Evolutionary conservation across 2,797 vertebrate genomes (phyloP).

Genomic region (Propithecus deckenii): DNA sequence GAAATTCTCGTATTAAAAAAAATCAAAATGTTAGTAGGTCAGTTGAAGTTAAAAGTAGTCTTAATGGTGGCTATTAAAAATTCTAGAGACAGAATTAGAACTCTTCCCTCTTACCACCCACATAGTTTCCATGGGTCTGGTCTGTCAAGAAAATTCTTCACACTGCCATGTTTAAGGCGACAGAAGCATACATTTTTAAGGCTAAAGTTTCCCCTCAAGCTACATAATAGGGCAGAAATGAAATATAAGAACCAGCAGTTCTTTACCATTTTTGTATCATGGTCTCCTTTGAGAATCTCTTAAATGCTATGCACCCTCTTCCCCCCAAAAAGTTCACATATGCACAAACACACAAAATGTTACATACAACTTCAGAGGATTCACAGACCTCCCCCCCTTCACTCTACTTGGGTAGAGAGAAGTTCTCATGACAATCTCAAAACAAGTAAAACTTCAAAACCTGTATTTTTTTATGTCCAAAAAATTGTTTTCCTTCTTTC

Average conservation of each 20-base stretch:
- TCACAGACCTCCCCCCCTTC: neutral
- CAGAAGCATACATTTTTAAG: constrained; percentile 52
- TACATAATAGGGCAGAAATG: neutral
- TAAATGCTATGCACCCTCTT: neutral
- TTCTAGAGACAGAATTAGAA: constrained; percentile 57
- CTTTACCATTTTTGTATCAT: neutral
- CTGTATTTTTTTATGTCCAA: neutral
- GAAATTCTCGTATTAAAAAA: constrained; percentile 46
- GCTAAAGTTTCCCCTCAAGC: constrained; percentile 25
- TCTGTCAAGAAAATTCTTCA: constrained; percentile 39
- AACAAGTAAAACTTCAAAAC: constrained; percentile 24
- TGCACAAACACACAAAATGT: neutral
- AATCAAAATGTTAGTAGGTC: constrained; percentile 53
- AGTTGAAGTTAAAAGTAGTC: constrained; percentile 65
- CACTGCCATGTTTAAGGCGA: constrained; percentile 27
- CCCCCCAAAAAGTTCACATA: neutral
- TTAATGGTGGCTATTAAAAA: constrained; percentile 58
- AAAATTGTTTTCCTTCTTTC: constrained; percentile 35
- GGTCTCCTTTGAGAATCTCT: neutral
- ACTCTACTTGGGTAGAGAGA: neutral
- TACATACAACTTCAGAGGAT: neutral
- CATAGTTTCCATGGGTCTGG: constrained; percentile 24
- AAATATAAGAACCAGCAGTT: neutral
- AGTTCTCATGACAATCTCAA: neutral
- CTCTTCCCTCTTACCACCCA: constrained; percentile 37